These are phyloP conservation scores for Caenorhabditis briggsae DNA, from an alignment of 1,140 invertebrate species.

Conservation along the genomic window DNA sequence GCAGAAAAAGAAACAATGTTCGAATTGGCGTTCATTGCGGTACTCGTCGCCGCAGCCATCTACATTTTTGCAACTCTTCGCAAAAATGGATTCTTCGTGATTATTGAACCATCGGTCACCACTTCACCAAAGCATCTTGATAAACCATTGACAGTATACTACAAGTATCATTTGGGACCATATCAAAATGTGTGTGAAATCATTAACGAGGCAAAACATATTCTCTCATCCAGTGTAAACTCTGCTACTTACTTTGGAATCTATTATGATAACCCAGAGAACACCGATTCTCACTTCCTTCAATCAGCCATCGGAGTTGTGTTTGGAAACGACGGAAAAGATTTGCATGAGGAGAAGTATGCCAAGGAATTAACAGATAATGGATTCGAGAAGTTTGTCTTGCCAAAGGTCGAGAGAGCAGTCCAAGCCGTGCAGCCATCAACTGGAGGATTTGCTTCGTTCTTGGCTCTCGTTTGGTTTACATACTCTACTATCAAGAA, in stretches of 20 bases:
- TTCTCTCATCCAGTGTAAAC: constrained; percentile 15
- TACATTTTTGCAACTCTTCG: constrained; percentile 30
- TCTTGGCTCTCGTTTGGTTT: constrained; percentile 55
- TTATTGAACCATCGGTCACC: constrained; percentile 33
- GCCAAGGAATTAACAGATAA: constrained; percentile 68
- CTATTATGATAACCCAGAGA: constrained; percentile 68
- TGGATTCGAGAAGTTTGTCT: constrained; percentile 66
- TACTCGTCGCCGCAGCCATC: not conserved
- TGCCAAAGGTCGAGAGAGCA: constrained; percentile 66
- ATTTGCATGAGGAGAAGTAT: constrained; percentile 65
- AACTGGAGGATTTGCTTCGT: constrained; percentile 31
- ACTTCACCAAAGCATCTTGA: constrained; percentile 41
- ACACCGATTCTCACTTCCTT: constrained; percentile 63
- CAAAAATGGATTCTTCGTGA: constrained; percentile 47
- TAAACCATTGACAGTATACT: constrained; percentile 63
- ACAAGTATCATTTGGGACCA: constrained; percentile 67
- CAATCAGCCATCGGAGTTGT: constrained; percentile 67
- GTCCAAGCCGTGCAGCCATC: constrained; percentile 50
- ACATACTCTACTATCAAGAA: constrained; percentile 53
- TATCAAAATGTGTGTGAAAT: constrained; percentile 52
- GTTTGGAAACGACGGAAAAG: constrained; percentile 55
- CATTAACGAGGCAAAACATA: constrained; percentile 55
- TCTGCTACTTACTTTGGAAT: constrained; percentile 67
- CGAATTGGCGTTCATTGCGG: constrained; percentile 32
- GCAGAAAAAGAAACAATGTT: constrained; percentile 8